Percentiles rank a stretch among this genome's conserved stretches.
These are phyloP conservation scores for Furcula furcula DNA, from an alignment of 2,888 invertebrate species.

Conservation along the genomic window DNA sequence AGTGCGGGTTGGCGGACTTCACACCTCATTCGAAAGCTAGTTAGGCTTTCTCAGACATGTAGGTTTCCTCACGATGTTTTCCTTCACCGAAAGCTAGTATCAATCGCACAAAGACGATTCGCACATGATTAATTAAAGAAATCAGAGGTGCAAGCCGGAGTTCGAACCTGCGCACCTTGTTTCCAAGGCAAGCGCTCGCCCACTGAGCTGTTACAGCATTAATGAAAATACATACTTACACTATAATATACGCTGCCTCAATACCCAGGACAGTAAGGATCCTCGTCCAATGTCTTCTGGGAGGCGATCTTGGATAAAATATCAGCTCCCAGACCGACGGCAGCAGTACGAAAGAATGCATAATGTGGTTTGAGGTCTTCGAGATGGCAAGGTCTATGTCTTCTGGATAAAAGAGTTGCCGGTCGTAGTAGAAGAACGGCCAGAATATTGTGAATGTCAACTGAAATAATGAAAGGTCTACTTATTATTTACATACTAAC, in stretches of 20 bases:
- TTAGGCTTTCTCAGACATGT: too few species aligned
- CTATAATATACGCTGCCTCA: conserved; percentile 11
- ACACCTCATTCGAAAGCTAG: too few species aligned
- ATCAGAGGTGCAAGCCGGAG: too few species aligned
- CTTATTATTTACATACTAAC: too few species aligned
- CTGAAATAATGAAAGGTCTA: conserved; percentile 16
- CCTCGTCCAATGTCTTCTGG: conserved; percentile 4
- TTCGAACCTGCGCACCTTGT: too few species aligned
- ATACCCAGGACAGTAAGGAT: not conserved
- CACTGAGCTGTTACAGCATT: too few species aligned
- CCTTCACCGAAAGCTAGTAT: too few species aligned
- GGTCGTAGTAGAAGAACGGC: conserved; percentile 25
- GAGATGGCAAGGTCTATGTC: conserved; percentile 25
- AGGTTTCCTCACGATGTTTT: too few species aligned
- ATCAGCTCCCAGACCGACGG: conserved; percentile 20
- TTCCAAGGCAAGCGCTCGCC: too few species aligned
- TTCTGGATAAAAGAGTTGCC: conserved; percentile 22
- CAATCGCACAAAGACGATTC: too few species aligned
- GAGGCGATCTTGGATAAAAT: conserved; percentile 13
- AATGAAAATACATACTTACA: conserved; percentile 29
- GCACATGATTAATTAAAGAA: too few species aligned
- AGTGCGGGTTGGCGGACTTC: too few species aligned
- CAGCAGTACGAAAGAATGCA: conserved; percentile 24
- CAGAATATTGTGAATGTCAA: conserved; percentile 22
- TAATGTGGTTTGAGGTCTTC: conserved; percentile 25